Conservation (phyloP, 1,140 invertebrate species). For the Drosophila nasuta region DNA sequence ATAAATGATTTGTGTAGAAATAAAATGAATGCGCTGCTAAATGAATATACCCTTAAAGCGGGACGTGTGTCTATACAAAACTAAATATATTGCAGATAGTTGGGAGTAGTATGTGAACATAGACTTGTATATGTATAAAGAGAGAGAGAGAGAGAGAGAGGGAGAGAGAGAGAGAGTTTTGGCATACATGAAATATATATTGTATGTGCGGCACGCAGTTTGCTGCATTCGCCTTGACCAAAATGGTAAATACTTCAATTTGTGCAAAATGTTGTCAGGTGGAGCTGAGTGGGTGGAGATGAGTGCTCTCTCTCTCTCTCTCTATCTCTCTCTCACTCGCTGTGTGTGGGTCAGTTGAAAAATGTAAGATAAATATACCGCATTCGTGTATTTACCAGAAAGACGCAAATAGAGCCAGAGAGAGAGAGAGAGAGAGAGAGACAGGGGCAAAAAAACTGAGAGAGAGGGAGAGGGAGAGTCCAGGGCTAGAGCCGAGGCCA, state of each 20-base stretch:
- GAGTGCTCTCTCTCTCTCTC: too few species aligned
- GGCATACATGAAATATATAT: background rate
- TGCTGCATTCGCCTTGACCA: conserved; percentile 58
- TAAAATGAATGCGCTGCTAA: too few species aligned
- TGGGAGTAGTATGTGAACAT: background rate
- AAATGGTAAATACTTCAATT: conserved; percentile 79
- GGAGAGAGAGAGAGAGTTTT: too few species aligned
- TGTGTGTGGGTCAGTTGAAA: conserved; percentile 65
- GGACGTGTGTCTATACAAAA: too few species aligned
- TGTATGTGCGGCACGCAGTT: conserved; percentile 19
- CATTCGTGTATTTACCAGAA: conserved; percentile 45
- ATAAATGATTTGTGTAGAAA: too few species aligned
- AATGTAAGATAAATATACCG: conserved; percentile 69
- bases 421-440: background rate
- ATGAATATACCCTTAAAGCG: too few species aligned
- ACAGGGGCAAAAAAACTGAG: background rate
- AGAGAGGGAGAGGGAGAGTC: background rate
- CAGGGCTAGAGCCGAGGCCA: background rate
- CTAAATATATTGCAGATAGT: too few species aligned
- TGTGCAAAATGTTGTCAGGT: conserved; percentile 68
- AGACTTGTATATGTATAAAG: background rate
- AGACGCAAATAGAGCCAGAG: background rate
- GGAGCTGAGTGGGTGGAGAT: too few species aligned
- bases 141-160: too few species aligned
- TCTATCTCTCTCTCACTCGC: too few species aligned